Base-by-base conservation (phyloP, 2,888 invertebrate species). In the Phragmatobia fuliginosa region DNA sequence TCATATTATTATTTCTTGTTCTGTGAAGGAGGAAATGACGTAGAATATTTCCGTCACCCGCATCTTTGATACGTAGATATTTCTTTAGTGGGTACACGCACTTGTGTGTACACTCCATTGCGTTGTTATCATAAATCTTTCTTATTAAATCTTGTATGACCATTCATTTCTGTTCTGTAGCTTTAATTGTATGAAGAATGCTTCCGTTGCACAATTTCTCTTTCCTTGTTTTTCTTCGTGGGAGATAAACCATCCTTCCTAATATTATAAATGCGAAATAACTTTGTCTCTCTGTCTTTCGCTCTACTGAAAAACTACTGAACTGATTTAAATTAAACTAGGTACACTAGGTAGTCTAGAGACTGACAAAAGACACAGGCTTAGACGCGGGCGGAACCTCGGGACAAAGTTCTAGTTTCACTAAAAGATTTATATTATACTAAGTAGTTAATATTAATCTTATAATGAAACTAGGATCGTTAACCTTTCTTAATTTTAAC, bases 41-140 rank as follows among this genome's bases (percentile, higher is more conserved):
- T 84, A 83, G 85, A 87, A 87, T 90, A 86, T 90, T 90, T 92
- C 91, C 91, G 90, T 88, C 83, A 87, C 94, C 94, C 92, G 93
- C 92, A 94, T 94, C 89, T 87, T 74, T 80, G 87, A 90, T 88
- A 84, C 82, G 80, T 78, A 85, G 85, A 88, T 85, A 84, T 85
- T 85, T 70, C 76, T 73, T 72, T 78, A 85, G 80, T 83, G 83
- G 77, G 83, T 77, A 52, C 80, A 80, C 77, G 74, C 73, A 75
- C 80, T 77, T 73, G 79, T 78, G 73, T 72, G 71, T 77, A 69
- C 70, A 72, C 72, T 76, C 74, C 68, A 73, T 72, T 82, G 72
- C 56, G 74, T 79, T 77, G 76, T 72, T 74, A 78, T 80, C 77
- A 81, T 74, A 80, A 75, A 80, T 79, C 75, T 76, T 81, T 78